phyloP scores from a whole-genome alignment of 2,888 invertebrate genomes.

The Coelopa pilipes region DNA sequence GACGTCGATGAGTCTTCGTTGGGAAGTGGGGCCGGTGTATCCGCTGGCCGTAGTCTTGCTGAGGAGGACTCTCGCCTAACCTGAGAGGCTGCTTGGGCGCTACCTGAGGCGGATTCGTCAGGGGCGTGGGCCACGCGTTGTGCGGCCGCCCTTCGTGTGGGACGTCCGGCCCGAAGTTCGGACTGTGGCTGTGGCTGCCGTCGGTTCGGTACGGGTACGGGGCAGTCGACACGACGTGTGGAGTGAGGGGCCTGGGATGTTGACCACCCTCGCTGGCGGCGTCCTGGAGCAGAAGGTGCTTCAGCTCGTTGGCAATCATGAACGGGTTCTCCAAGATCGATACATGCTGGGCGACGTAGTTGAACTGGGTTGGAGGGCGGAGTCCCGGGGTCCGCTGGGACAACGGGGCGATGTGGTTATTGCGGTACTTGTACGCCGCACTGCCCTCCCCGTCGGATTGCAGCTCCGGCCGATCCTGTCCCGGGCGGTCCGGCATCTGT shows the following conservation, averaged over 20 bases:
- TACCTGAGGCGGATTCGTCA: background rate
- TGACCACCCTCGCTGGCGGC: too few relatives aligned
- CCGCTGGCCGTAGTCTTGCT: background rate
- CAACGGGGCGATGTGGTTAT: background rate
- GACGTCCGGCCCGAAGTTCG: background rate
- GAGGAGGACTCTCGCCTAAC: too few relatives aligned
- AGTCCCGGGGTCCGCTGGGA: background rate
- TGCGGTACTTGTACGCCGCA: background rate
- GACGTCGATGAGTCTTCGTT: background rate
- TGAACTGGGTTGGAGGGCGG: too few relatives aligned
- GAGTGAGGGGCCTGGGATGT: too few relatives aligned
- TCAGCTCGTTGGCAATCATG: background rate
- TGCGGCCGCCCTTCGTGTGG: background rate
- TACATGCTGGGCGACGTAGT: background rate
- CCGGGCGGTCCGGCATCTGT: background rate
- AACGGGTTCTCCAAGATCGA: background rate
- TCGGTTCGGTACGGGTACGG: background rate
- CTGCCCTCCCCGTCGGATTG: background rate
- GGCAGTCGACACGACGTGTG: too few relatives aligned
- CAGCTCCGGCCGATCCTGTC: constrained; percentile 1
- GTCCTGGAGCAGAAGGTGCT: too few relatives aligned
- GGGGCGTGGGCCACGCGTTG: background rate
- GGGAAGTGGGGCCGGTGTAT: background rate
- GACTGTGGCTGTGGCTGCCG: background rate
- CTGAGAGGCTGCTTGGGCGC: too few relatives aligned